Percentiles rank a stretch among this genome's conserved stretches.
phyloP scores from a whole-genome alignment of 1,140 invertebrate species.

The Kradibia gibbosae region DNA sequence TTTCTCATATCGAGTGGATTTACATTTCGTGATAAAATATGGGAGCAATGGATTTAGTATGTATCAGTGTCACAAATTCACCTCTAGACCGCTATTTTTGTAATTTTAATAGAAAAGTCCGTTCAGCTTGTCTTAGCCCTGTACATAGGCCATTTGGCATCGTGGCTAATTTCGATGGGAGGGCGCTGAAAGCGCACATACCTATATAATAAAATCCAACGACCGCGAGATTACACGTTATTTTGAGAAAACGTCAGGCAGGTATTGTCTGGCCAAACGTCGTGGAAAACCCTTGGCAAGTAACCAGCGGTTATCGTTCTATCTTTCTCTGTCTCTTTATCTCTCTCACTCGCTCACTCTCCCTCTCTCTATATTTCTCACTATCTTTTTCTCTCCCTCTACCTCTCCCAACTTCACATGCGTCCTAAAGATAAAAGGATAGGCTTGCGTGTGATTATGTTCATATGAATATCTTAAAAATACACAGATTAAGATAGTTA shows the following conservation, averaged over 20 bases:
- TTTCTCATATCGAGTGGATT: not conserved
- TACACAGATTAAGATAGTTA: too few relatives aligned
- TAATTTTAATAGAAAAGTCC: conserved; percentile 29
- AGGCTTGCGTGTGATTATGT: too few relatives aligned
- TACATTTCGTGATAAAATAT: conserved; percentile 6
- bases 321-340: too few relatives aligned
- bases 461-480: too few relatives aligned
- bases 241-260: conserved; percentile 58
- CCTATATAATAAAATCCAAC: not conserved
- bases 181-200: not conserved
- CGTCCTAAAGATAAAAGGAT: too few relatives aligned
- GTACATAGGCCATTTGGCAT: conserved; percentile 37
- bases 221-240: conserved; percentile 50
- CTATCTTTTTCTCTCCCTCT: too few relatives aligned
- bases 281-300: conserved; percentile 55
- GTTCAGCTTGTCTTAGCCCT: not conserved
- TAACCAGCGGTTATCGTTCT: conserved; percentile 45
- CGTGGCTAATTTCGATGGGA: conserved; percentile 40
- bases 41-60: not conserved
- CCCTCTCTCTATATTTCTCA: too few relatives aligned
- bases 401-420: too few relatives aligned
- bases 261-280: conserved; percentile 55
- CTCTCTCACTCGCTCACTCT: too few relatives aligned
- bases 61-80: not conserved
- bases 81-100: conserved; percentile 24